These are phyloP conservation scores for Crotalus tigris DNA, from an alignment of 2,113 vertebrate species.

Conservation along the genomic window DNA sequence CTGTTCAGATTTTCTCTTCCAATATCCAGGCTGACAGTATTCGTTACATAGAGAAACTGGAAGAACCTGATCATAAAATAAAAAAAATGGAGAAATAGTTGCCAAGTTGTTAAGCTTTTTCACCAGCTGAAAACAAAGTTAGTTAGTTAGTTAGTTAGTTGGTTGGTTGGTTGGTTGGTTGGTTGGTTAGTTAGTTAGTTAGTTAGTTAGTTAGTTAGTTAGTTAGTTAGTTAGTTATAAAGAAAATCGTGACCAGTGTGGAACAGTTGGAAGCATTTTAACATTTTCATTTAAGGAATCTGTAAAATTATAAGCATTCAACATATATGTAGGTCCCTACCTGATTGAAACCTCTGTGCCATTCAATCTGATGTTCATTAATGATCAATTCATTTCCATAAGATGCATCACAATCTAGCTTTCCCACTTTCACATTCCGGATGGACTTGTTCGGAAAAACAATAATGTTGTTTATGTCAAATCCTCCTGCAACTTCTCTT, in stretches of 20 bases:
- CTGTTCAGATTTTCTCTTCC: not conserved
- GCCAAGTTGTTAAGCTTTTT: not conserved
- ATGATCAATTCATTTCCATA: not conserved
- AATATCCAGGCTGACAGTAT: not conserved
- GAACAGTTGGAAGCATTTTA: not conserved
- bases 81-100: not conserved
- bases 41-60: not conserved
- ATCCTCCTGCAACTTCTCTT: not conserved
- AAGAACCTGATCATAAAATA: not conserved
- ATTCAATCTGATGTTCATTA: not conserved
- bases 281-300: not conserved
- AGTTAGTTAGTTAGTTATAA: no score
- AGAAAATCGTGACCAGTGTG: no score
- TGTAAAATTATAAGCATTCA: not conserved
- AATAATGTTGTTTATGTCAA: not conserved
- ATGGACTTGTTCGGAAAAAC: not conserved
- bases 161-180: no score
- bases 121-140: not conserved
- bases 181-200: no score
- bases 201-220: no score
- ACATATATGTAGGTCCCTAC: not conserved
- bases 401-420: not conserved
- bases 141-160: no score
- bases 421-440: not conserved
- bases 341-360: not conserved